Percentiles rank a stretch among this genome's conserved stretches.
phyloP scores from a whole-genome alignment of 2,113 vertebrate species.

The Furnarius figulus region DNA sequence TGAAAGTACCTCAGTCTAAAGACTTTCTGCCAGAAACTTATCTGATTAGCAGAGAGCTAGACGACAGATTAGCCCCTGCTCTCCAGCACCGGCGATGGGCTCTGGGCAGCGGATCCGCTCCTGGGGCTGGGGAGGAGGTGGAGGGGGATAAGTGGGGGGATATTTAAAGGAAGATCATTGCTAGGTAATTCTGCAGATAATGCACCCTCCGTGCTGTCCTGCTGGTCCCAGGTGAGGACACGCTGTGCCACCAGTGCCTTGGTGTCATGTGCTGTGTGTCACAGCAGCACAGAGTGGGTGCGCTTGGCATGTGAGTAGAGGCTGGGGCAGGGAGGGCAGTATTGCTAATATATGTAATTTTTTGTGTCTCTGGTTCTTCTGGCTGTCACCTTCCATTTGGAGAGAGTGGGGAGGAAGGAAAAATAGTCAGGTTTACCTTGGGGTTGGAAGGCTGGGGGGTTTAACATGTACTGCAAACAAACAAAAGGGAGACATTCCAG shows the following conservation, averaged over 20 bases:
- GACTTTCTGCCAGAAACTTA: slow-evolving; percentile 51
- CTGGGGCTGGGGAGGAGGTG: neutral
- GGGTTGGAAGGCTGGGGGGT: neutral
- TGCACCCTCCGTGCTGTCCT: neutral
- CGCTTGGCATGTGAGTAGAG: slow-evolving; percentile 34
- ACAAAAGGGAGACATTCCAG: neutral
- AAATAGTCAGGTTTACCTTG: neutral
- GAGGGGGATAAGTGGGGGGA: neutral
- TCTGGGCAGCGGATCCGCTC: neutral
- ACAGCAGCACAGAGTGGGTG: slow-evolving; percentile 7
- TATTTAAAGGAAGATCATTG: slow-evolving; percentile 45
- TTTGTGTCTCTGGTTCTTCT: neutral
- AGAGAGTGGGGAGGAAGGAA: neutral
- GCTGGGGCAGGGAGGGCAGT: neutral
- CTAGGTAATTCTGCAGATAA: slow-evolving; percentile 20
- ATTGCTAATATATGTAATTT: accelerated
- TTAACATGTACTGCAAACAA: neutral
- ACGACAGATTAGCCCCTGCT: slow-evolving; percentile 46
- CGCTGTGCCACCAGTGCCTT: neutral
- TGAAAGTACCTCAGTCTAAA: slow-evolving; percentile 44
- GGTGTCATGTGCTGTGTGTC: slow-evolving; percentile 48
- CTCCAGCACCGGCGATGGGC: neutral
- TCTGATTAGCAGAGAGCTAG: slow-evolving; percentile 61
- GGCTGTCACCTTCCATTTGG: neutral
- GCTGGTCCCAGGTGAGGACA: slow-evolving; percentile 26